These are phyloP conservation scores for Squalus acanthias DNA, from an alignment of 2,797 vertebrate genomes.

Conservation along the genomic window DNA sequence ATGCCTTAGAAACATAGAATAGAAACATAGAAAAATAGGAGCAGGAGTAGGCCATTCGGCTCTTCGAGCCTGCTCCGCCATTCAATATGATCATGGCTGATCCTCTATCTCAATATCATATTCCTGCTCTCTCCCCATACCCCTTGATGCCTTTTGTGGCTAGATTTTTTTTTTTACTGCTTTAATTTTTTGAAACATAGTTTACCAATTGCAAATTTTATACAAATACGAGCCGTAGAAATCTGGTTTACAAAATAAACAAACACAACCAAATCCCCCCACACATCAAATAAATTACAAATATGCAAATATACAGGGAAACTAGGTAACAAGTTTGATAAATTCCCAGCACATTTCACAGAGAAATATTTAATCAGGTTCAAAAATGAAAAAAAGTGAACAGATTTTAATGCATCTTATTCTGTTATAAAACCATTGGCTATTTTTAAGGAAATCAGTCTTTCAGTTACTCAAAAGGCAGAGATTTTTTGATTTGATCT, in stretches of 20 bases:
- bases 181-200: slow-evolving; percentile 13
- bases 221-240: slow-evolving; percentile 19
- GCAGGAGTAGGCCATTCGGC: too few species aligned
- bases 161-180: background rate
- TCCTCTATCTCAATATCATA: too few species aligned
- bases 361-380: slow-evolving; percentile 12
- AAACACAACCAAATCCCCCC: background rate
- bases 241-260: background rate
- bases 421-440: slow-evolving; percentile 29
- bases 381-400: background rate
- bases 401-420: slow-evolving; percentile 2
- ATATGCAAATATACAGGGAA: background rate
- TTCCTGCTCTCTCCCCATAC: too few species aligned
- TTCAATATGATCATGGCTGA: too few species aligned
- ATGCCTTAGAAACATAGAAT: too few species aligned
- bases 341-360: background rate
- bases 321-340: background rate
- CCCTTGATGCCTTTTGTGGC: too few species aligned
- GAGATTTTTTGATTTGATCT: background rate
- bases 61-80: too few species aligned
- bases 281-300: slow-evolving; percentile 1
- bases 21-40: too few species aligned
- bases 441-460: slow-evolving; percentile 26
- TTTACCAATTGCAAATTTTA: slow-evolving; percentile 21
- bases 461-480: slow-evolving; percentile 4